phyloP scores from a whole-genome alignment of 2,113 vertebrate species.

The Sinocyclocheilus anophthalmus region DNA sequence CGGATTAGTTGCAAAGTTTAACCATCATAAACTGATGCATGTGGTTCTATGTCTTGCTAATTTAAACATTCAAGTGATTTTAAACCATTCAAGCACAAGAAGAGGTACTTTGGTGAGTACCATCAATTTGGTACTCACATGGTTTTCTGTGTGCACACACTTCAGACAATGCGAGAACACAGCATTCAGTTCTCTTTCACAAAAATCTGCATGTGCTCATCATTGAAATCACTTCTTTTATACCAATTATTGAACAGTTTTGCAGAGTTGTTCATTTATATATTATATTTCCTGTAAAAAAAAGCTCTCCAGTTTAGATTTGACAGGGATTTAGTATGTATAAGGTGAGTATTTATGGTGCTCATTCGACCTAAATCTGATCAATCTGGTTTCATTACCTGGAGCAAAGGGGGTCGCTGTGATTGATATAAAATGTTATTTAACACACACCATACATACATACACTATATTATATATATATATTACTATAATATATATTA shows the following conservation, averaged over 20 bases:
- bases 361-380: conserved; percentile 42
- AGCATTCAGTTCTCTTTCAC: neutral
- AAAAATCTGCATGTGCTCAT: neutral
- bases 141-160: no score
- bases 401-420: conserved; percentile 38
- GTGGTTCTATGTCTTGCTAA: neutral
- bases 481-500: no score
- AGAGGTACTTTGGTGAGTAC: no score
- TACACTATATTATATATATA: no score
- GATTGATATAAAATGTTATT: conserved; percentile 37
- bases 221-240: neutral
- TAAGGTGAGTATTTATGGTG: neutral
- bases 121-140: no score
- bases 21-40: no score
- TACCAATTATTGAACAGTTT: neutral
- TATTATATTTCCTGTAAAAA: neutral
- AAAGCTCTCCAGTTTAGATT: neutral
- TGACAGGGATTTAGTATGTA: no score
- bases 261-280: neutral
- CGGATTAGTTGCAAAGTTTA: no score
- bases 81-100: no score
- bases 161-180: no score
- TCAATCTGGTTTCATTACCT: conserved; percentile 32
- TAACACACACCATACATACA: no score
- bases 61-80: no score